Conservation (phyloP, 2,888 invertebrate genomes). For the Chorisops tibialis region DNA sequence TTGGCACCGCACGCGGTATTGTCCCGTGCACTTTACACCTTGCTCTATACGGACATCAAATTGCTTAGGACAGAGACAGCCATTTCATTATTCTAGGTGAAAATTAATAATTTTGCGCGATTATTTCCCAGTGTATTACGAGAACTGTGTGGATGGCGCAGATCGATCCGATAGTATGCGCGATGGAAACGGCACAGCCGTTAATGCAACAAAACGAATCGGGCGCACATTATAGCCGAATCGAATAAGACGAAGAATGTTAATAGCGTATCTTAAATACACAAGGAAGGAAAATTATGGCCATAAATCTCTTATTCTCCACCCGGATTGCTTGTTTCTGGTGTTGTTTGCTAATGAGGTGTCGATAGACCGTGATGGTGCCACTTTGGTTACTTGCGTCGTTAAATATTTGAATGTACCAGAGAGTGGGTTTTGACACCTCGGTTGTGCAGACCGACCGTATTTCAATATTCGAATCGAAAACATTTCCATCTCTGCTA, state of each 20-base stretch:
- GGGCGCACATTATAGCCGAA: constrained; percentile 6
- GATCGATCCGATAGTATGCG: no score
- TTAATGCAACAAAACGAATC: background rate
- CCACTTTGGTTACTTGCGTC: background rate
- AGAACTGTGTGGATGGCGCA: background rate
- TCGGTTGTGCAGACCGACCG: background rate
- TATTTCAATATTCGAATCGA: no score
- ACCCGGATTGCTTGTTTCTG: background rate
- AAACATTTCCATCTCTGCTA: no score
- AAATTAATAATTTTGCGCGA: constrained; percentile 7
- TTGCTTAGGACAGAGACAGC: no score
- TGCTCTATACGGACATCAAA: no score
- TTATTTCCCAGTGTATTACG: background rate
- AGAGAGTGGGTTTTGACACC: background rate
- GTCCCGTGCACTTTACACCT: no score
- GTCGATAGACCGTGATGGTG: constrained; percentile 7
- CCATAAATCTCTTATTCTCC: background rate
- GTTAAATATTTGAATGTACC: background rate
- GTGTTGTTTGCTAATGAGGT: constrained; percentile 10
- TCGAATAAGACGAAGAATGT: background rate
- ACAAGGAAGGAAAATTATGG: background rate
- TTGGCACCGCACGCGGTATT: no score
- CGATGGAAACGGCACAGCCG: no score
- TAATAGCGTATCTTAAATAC: background rate
- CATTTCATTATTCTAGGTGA: no score